Base-by-base conservation (phyloP, 2,797 vertebrate species). In the Smutsia gigantea region DNA sequence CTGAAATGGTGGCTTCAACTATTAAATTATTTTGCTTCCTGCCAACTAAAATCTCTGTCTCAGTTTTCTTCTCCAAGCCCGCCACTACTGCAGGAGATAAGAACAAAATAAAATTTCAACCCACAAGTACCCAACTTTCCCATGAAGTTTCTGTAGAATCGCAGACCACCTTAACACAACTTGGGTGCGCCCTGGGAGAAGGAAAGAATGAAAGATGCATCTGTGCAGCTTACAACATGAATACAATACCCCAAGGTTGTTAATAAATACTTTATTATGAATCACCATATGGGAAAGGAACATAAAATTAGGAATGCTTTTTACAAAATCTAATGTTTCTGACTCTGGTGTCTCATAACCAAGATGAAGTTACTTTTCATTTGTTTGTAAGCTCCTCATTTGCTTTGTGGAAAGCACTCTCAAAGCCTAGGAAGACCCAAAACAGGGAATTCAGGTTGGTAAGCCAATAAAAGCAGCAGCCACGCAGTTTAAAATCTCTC, bases 31-130 rank as follows among this genome's bases (percentile, higher is more conserved):
- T 92, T 87, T 71, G 64, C 90, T 85, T 92, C 49, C 82, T 82
- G 74, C 39, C 78, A 86, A 86, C 46, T 87, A 34, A 59, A 85
- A 87, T 27, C 46, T 21, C 59, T 27, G 79, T 90, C 49, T 84
- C 78, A 2, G 53, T 88, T 64, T 96, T 85, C 66, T 87, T 87
- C 69, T 92, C 51, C 25, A 96, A 82, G 42, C 11, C 42, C 61
- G 29, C 3, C 19, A 12, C 39, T 19, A 27, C 29, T 7, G 8
- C 12, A 87, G 14, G 27, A 78, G 49, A n/a, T 69, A 46, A 75
- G 84, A 72, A 68, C 39, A 69, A 87, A 87, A n/a, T 0, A 19
- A 14, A 34, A 64, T 7, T 74, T 37, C 81, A 72, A 17, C 25
- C n/a, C 14, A 5, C 37, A 25, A n/a, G 31, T 4, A 17, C 42